These are phyloP conservation scores for Synanceia verrucosa DNA, from an alignment of 2,797 vertebrate species.

Conservation along the genomic window DNA sequence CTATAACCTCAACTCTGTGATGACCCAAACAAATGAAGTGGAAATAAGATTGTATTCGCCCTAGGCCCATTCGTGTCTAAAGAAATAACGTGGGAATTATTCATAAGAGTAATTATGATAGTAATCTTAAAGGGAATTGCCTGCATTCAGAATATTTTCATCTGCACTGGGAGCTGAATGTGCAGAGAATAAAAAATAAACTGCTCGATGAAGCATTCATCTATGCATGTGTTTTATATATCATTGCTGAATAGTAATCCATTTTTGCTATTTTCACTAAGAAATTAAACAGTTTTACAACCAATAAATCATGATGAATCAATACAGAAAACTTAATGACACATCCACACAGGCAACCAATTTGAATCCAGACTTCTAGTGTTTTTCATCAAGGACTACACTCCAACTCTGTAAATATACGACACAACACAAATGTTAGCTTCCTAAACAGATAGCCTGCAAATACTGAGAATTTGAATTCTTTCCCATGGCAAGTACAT, in stretches of 20 bases:
- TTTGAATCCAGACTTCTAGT: too few species aligned
- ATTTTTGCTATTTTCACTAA: not conserved
- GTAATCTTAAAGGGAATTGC: slow-evolving; percentile 49
- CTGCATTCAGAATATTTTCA: slow-evolving; percentile 12
- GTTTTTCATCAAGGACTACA: too few species aligned
- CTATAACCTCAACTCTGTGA: slow-evolving; percentile 26
- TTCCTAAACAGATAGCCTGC: not conserved
- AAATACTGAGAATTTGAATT: not conserved
- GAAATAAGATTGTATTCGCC: slow-evolving; percentile 35
- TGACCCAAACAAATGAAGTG: slow-evolving; percentile 27
- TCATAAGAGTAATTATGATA: slow-evolving; percentile 59
- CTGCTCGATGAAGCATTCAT: not conserved
- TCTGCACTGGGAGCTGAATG: not conserved
- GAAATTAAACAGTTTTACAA: not conserved
- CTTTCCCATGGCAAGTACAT: not conserved
- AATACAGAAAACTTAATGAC: not conserved
- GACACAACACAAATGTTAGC: too few species aligned
- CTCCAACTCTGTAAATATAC: too few species aligned
- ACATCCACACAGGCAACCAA: too few species aligned
- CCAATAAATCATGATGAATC: not conserved
- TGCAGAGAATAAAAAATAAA: not conserved
- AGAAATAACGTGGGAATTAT: slow-evolving; percentile 58
- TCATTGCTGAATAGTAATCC: too few species aligned
- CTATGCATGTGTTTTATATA: not conserved
- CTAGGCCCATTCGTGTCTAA: slow-evolving; percentile 26